phyloP scores from a whole-genome alignment of 1,140 invertebrate genomes.

The Condylostylus longicornis region DNA sequence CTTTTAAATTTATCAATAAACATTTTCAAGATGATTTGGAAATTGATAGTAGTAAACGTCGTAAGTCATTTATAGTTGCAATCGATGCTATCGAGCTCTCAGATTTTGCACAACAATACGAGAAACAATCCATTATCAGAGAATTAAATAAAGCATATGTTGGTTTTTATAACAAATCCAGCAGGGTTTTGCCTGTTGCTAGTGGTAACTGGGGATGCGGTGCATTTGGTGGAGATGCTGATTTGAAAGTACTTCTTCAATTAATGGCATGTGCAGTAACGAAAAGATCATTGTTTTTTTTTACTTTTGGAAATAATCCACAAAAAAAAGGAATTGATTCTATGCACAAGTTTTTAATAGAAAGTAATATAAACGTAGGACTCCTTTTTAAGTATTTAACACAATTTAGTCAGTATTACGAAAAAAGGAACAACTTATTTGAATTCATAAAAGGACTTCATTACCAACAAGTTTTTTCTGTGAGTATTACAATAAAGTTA shows the following conservation, averaged over 20 bases:
- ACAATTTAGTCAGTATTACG: no score
- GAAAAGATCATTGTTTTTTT: slow-evolving; percentile 57
- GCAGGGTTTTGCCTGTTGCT: slow-evolving; percentile 49
- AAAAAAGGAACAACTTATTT: no score
- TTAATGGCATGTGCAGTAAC: slow-evolving; percentile 62
- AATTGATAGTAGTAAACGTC: slow-evolving; percentile 53
- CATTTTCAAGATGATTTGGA: slow-evolving; percentile 56
- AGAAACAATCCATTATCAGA: slow-evolving; percentile 41
- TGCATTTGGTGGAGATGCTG: slow-evolving; percentile 73
- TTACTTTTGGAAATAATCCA: slow-evolving; percentile 66
- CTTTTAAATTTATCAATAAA: slow-evolving; percentile 65
- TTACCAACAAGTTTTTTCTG: no score
- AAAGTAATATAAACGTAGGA: slow-evolving; percentile 46
- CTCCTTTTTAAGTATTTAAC: no score
- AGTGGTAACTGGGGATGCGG: slow-evolving; percentile 99
- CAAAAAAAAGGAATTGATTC: slow-evolving; percentile 53
- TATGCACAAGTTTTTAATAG: slow-evolving; percentile 52
- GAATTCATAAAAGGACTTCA: no score
- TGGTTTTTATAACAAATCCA: slow-evolving; percentile 46
- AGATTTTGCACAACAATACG: slow-evolving; percentile 47
- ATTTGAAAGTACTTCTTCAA: slow-evolving; percentile 82
- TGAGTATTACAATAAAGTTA: no score
- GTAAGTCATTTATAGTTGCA: slow-evolving; percentile 59
- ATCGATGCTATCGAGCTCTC: slow-evolving; percentile 75
- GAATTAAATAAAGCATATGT: slow-evolving; percentile 86